A percentile compares a stretch with the other conserved stretches of the same genome.
phyloP scores from a whole-genome alignment of 2,888 invertebrate genomes.

The Pammene fasciana region DNA sequence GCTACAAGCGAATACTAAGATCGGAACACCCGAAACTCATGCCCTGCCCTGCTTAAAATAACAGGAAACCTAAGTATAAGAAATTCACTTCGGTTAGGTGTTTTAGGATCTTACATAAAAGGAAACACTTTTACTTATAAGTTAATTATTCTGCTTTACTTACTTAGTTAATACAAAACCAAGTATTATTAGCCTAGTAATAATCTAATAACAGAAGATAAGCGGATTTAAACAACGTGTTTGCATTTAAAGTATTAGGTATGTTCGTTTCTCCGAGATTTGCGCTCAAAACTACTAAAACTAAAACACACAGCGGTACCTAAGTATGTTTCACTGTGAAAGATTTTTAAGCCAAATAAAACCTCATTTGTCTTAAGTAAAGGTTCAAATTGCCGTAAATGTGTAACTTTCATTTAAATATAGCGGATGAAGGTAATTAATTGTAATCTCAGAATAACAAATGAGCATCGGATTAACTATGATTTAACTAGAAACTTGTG shows the following conservation, averaged over 20 bases:
- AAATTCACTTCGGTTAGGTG: too few species aligned
- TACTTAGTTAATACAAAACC: too few species aligned
- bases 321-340: background rate
- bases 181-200: too few species aligned
- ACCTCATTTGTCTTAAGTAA: background rate
- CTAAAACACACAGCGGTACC: background rate
- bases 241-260: background rate
- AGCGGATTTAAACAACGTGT: background rate
- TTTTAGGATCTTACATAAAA: too few species aligned
- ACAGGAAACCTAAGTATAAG: too few species aligned
- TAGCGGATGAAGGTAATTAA: background rate
- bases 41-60: too few species aligned
- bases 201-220: background rate
- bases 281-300: background rate
- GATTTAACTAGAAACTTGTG: background rate
- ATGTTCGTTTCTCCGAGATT: background rate
- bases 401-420: background rate
- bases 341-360: background rate
- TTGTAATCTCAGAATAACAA: background rate
- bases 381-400: background rate
- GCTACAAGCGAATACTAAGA: too few species aligned
- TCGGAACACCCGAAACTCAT: too few species aligned
- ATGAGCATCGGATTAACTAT: background rate
- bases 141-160: too few species aligned
- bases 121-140: too few species aligned